These are phyloP conservation scores for Taenioides sp. DNA, from an alignment of 2,797 vertebrate genomes.

Conservation along the genomic window DNA sequence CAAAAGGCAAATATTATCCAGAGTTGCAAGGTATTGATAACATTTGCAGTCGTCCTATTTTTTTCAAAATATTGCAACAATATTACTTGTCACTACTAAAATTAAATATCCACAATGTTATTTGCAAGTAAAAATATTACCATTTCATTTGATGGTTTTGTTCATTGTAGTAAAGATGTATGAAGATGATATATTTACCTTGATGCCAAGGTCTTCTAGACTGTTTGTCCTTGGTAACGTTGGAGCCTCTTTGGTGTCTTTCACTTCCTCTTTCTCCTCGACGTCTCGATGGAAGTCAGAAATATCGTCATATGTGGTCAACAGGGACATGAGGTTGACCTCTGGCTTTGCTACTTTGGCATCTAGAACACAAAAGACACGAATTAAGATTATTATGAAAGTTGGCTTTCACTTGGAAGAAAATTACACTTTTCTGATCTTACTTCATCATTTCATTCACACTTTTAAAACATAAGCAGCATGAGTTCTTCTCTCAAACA, in stretches of 20 bases:
- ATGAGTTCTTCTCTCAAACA: too few species aligned
- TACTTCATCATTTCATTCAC: too few species aligned
- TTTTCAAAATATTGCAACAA: too few species aligned
- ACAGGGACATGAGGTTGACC: constrained; percentile 77
- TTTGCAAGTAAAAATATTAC: neutral
- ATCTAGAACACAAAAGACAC: constrained; percentile 52
- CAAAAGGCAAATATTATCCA: neutral
- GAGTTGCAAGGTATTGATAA: neutral
- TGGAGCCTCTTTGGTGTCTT: constrained; percentile 36
- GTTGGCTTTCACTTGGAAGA: neutral
- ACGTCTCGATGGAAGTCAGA: constrained; percentile 53
- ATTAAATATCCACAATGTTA: too few species aligned
- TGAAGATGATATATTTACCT: constrained; percentile 65
- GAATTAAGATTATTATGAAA: neutral
- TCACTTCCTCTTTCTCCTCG: constrained; percentile 58
- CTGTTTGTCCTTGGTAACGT: constrained; percentile 83
- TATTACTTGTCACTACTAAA: too few species aligned
- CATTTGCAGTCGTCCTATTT: too few species aligned
- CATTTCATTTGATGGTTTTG: too few species aligned
- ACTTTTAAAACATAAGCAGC: too few species aligned
- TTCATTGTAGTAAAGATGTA: too few species aligned
- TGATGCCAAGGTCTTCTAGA: constrained; percentile 86
- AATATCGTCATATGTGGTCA: constrained; percentile 72
- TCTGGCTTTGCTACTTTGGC: constrained; percentile 64
- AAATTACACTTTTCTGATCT: too few species aligned